Evolutionary conservation across 53 echinoderm and acorn worm species (phyloP), one percentile per base, ranked within the genome.

Genomic region (Holothuria scabra): DNA sequence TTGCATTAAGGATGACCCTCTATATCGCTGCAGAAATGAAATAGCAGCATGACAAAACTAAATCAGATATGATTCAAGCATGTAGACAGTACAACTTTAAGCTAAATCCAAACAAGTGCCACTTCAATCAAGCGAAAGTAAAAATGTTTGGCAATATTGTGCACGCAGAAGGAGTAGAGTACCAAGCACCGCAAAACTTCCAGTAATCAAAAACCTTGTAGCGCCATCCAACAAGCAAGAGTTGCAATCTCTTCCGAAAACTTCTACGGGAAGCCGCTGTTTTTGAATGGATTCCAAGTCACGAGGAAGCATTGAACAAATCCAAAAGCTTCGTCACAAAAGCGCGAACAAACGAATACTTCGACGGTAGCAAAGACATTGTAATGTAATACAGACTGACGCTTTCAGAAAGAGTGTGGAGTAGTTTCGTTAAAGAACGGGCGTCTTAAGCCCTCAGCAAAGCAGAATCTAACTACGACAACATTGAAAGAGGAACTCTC

Each of bases 201-300:
- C 84, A 41, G 84, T 68, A 41, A 84, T 84, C 38, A 66, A 84
- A 46, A 34, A 66, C 32, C 52, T 52, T 28, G 35, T 68, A 68
- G 84, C 84, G 52, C 84, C 84, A 31, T 24, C 66, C 29, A 68
- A 67, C 67, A 84, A 68, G 60, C 84, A 84, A 46, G 84, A 84
- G 84, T 31, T 84, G 31, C 67, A 84, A 20, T 84, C 84, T 5
- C 37, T 66, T 37, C 28, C 3, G 35, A 35, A 35, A 35, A 6
- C 35, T 35, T 35, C 6, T 35, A 35, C 35, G 6, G 6, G 6
- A 35, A 35, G 35, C n/a, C n/a, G 6, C 35, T 35, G 35, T 35
- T 35, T 35, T 35, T 6, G 35, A 35, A 35, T 35, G 3, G 3
- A 35, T 9, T 2, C n/a, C 5, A 24, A 60, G 24, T 9, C 60